Conservation (phyloP, 1,140 invertebrate species). For the Drosophila kanapiae region DNA sequence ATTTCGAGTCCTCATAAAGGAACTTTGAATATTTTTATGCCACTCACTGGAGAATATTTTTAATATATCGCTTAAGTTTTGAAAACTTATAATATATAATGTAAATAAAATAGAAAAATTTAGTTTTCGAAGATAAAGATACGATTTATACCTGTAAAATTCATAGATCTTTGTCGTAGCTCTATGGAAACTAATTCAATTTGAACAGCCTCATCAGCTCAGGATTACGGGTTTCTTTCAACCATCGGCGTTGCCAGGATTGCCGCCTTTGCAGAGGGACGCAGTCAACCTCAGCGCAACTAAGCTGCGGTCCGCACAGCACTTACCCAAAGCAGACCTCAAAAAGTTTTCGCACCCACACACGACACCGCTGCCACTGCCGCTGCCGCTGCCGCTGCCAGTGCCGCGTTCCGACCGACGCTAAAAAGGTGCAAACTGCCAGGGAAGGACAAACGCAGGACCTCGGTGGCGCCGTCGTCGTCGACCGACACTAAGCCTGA, state of each 20-base stretch:
- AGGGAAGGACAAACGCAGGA: slow-evolving; percentile 47
- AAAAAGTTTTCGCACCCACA: slow-evolving; percentile 78
- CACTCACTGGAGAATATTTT: no score
- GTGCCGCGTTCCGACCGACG: slow-evolving; percentile 12
- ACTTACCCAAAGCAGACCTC: slow-evolving; percentile 82
- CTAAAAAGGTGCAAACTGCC: slow-evolving; percentile 79
- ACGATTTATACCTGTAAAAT: not conserved
- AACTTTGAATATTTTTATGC: not conserved
- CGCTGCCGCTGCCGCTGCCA: slow-evolving; percentile 19
- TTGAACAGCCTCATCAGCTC: slow-evolving; percentile 1
- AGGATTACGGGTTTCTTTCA: slow-evolving; percentile 2
- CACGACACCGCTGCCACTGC: slow-evolving; percentile 20
- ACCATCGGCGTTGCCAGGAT: slow-evolving; percentile 5
- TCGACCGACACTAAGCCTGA: slow-evolving; percentile 81
- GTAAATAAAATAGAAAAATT: no score
- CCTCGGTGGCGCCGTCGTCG: slow-evolving; percentile 41
- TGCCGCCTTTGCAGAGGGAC: slow-evolving; percentile 39
- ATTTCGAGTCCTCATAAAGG: not conserved
- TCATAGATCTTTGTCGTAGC: no score
- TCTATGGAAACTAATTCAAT: slow-evolving; percentile 4
- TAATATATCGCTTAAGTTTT: no score
- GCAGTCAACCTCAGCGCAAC: slow-evolving; percentile 76
- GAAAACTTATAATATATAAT: no score
- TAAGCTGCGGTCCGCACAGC: slow-evolving; percentile 81
- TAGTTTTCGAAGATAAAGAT: not conserved